Evolutionary conservation across 2,888 invertebrate genomes (phyloP), one percentile per base, ranked within the genome.

Genomic region (Rapana venosa): DNA sequence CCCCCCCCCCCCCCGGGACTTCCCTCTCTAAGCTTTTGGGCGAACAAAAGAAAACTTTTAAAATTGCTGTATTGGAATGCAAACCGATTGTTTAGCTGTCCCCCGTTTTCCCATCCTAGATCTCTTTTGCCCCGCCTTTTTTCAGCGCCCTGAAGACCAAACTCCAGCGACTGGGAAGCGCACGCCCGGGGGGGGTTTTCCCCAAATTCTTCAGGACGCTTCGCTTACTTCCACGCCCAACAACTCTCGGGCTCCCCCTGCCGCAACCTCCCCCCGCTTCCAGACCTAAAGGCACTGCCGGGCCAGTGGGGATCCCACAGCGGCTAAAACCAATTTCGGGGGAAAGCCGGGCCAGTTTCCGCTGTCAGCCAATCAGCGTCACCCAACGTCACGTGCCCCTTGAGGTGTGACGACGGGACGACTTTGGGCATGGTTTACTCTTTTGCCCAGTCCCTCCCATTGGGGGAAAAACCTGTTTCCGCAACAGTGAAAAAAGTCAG

Each of bases 231-330:
- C 93, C 91, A 90, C 70, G 91, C 93, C 93, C n/a, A 89, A 30
- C 70, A 91, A 93, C 90, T 92, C 91, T 47, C 86, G 36, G 91
- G 93, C 35, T 92, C 91, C 32, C 70, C 91, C 11, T 95, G 95
- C 90, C 85, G 92, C 90, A 95, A 95, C 88, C 87, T 88, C 11
- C 91, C 92, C n/a, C 92, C 93, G 13, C 90, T 95, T 26, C 61
- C 90, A 20, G 94, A 94, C 85, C 92, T 95, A 32, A 92, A 88
- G 84, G 84, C 93, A 94, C 87, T 95, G 95, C 88, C 93, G n/a
- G 94, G 95, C 13, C 93, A 92, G 90, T 95, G 94, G 88, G 92
- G 91, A 30, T 94, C 94, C 0, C 88, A 88, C n/a, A 92, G 93
- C 8, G 92, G 90, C n/a, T 94, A 93, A n/a, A 91, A 92, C 92